Percentiles rank a stretch among this genome's conserved stretches.
phyloP scores from a whole-genome alignment of 2,888 invertebrate genomes.

The Lasius fuliginosus region DNA sequence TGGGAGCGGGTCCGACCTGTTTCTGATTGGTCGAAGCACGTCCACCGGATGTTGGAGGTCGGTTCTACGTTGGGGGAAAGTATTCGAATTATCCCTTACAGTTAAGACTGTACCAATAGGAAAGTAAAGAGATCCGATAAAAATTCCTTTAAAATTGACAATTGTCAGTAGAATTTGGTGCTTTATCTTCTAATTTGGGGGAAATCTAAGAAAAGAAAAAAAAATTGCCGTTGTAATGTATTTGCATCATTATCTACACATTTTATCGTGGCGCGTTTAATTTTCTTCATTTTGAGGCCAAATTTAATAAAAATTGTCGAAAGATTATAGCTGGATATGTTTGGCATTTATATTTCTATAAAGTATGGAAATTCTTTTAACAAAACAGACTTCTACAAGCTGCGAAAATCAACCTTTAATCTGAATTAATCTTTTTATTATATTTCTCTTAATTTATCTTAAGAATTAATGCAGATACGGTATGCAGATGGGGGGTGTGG shows the following conservation, averaged over 20 bases:
- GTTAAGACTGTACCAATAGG: conserved; percentile 66
- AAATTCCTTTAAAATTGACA: neutral
- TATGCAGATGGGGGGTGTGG: neutral
- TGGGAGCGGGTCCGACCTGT: conserved; percentile 58
- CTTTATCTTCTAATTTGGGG: neutral
- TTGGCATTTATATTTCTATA: neutral
- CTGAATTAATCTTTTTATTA: neutral
- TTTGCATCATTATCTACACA: neutral
- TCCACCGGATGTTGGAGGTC: conserved; percentile 72
- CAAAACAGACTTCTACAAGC: neutral
- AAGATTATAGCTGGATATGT: neutral
- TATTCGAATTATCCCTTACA: conserved; percentile 74
- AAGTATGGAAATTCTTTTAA: neutral
- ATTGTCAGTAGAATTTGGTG: neutral
- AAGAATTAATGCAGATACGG: neutral
- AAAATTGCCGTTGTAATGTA: neutral
- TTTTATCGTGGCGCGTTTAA: neutral
- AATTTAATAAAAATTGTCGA: neutral
- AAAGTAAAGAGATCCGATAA: neutral
- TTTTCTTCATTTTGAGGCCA: neutral
- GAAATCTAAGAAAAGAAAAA: neutral
- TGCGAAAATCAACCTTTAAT: neutral
- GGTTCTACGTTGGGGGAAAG: conserved; percentile 66
- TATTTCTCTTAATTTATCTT: neutral
- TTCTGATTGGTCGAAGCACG: conserved; percentile 64